Conservation (phyloP, 2,888 invertebrate genomes). For the Drosophila atripex region DNA sequence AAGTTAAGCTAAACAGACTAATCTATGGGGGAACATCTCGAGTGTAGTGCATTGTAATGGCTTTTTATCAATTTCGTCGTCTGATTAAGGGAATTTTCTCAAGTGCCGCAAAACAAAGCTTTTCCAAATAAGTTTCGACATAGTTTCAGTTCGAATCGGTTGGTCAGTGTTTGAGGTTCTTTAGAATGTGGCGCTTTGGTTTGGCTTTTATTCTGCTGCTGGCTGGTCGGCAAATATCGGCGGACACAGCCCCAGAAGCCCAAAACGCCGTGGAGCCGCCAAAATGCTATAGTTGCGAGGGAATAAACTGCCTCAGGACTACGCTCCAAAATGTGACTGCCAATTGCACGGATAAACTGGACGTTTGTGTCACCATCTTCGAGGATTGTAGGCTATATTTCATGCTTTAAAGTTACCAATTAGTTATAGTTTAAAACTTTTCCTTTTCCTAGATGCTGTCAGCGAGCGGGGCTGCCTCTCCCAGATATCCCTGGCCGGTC, state of each 20-base stretch:
- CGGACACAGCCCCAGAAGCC: not conserved
- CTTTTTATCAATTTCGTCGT: slow-evolving; percentile 26
- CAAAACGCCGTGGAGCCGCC: slow-evolving; percentile 46
- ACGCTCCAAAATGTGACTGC: slow-evolving; percentile 59
- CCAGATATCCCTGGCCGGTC: slow-evolving; percentile 60
- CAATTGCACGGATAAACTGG: slow-evolving; percentile 73
- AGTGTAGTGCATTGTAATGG: slow-evolving; percentile 28
- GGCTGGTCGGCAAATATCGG: slow-evolving; percentile 15
- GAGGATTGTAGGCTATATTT: slow-evolving; percentile 70
- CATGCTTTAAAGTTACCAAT: not conserved
- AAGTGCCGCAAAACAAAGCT: slow-evolving; percentile 43
- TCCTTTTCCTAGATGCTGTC: slow-evolving; percentile 60
- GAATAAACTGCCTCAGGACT: slow-evolving; percentile 78
- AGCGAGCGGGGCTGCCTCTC: slow-evolving; percentile 75
- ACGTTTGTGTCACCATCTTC: slow-evolving; percentile 80
- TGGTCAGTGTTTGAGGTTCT: slow-evolving; percentile 33
- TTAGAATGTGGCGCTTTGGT: slow-evolving; percentile 43
- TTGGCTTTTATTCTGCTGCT: slow-evolving; percentile 37
- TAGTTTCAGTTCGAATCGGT: slow-evolving; percentile 49
- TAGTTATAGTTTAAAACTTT: not conserved
- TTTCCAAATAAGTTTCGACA: slow-evolving; percentile 15
- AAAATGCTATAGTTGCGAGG: slow-evolving; percentile 77
- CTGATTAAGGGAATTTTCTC: slow-evolving; percentile 27
- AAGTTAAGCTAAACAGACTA: slow-evolving; percentile 9
- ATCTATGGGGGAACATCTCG: slow-evolving; percentile 36